These are phyloP conservation scores for Tursiops truncatus DNA, from an alignment of 2,113 vertebrate species.

Conservation along the genomic window DNA sequence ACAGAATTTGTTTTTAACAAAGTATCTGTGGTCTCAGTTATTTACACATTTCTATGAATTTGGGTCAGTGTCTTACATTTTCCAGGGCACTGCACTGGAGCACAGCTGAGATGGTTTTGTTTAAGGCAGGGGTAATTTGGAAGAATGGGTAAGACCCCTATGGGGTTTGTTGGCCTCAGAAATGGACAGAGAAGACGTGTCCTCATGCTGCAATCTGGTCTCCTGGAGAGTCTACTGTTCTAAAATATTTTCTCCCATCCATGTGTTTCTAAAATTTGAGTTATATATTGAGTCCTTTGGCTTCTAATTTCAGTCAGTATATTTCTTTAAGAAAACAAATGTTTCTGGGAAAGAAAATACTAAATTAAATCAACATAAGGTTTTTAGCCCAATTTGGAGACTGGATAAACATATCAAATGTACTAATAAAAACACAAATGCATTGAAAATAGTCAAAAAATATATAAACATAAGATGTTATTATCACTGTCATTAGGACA, in stretches of 20 bases:
- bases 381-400: background rate
- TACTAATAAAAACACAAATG: background rate
- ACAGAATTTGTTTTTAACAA: background rate
- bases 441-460: background rate
- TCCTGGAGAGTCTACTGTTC: background rate
- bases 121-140: background rate
- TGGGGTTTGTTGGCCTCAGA: background rate
- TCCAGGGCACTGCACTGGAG: background rate
- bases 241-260: background rate
- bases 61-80: background rate
- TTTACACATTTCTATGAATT: background rate
- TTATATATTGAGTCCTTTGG: background rate
- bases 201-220: background rate
- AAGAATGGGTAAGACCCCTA: background rate
- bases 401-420: background rate
- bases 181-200: background rate
- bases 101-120: background rate
- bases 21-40: background rate
- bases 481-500: background rate
- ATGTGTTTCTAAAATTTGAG: background rate
- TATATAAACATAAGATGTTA: background rate
- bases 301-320: background rate
- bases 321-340: background rate
- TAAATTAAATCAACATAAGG: background rate
- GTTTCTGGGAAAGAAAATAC: constrained; percentile 21